Evolutionary conservation across 2,888 invertebrate species (phyloP).

Genomic region (Myopa testacea): DNA sequence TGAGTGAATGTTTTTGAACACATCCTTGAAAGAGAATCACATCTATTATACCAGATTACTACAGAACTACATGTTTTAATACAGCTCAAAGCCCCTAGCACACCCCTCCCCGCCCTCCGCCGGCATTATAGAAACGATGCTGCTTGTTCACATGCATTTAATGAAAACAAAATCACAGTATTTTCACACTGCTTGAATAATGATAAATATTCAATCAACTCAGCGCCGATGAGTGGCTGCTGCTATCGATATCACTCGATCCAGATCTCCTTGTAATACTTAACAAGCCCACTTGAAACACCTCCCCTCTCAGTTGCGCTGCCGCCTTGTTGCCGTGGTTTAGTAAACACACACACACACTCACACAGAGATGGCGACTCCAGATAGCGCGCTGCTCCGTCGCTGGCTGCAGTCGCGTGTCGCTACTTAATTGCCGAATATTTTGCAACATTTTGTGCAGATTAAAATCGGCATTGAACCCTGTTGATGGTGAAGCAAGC

Average conservation of each 20-base stretch:
- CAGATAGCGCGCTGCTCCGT: slow-evolving; percentile 25
- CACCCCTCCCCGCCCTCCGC: no score
- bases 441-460: slow-evolving; percentile 66
- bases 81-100: no score
- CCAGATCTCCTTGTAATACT: background rate
- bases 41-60: no score
- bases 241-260: slow-evolving; percentile 25
- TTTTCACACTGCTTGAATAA: background rate
- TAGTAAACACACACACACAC: background rate
- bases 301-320: background rate
- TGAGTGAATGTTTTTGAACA: no score
- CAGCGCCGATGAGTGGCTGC: background rate
- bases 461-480: slow-evolving; percentile 57
- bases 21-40: no score
- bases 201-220: slow-evolving; percentile 21
- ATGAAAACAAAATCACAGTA: background rate
- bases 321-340: background rate
- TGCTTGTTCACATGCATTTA: no score
- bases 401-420: slow-evolving; percentile 62
- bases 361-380: slow-evolving; percentile 4
- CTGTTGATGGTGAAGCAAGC: slow-evolving; percentile 4
- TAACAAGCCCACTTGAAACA: slow-evolving; percentile 22
- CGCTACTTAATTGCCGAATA: slow-evolving; percentile 67
- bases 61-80: no score
- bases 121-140: no score